Evolutionary conservation across 2,113 vertebrate genomes (phyloP).

Genomic region (Takifugu bimaculatus): DNA sequence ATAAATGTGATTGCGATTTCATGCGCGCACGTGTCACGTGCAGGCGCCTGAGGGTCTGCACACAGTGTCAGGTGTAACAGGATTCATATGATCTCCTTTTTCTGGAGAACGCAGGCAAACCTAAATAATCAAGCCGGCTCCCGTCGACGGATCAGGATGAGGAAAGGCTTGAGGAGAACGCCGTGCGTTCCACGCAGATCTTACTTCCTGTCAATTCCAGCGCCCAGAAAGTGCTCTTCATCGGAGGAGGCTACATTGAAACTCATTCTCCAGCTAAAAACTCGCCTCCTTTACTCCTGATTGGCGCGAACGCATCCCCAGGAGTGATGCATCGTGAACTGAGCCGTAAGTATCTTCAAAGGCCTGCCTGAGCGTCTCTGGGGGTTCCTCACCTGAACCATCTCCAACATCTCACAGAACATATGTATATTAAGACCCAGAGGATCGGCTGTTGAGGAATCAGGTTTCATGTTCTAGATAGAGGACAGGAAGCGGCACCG

Average conservation of each 20-base stretch:
- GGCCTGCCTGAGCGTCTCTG: constrained; percentile 11
- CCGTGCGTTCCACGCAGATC: no score
- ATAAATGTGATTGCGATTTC: no score
- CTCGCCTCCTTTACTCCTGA: background rate
- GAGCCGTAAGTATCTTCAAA: constrained; percentile 31
- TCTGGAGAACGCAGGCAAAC: no score
- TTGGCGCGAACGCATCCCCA: background rate
- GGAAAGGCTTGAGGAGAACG: no score
- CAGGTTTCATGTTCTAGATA: constrained; percentile 27
- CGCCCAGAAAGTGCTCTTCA: no score
- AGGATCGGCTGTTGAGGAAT: constrained; percentile 15
- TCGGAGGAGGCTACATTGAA: background rate
- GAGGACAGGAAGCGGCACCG: constrained; percentile 7
- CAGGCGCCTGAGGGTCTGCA: no score
- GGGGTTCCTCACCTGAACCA: constrained; percentile 38
- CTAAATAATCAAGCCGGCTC: no score
- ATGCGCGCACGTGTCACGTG: no score
- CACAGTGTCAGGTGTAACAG: no score
- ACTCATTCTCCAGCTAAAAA: background rate
- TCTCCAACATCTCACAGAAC: constrained; percentile 14
- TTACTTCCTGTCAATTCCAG: no score
- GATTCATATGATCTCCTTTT: no score
- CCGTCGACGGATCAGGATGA: no score
- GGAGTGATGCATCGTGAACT: constrained; percentile 13
- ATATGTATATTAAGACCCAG: constrained; percentile 20